Percentiles rank a stretch among this genome's conserved stretches.
Conservation (phyloP, 2,888 invertebrate species). For the Pheosia tremula region DNA sequence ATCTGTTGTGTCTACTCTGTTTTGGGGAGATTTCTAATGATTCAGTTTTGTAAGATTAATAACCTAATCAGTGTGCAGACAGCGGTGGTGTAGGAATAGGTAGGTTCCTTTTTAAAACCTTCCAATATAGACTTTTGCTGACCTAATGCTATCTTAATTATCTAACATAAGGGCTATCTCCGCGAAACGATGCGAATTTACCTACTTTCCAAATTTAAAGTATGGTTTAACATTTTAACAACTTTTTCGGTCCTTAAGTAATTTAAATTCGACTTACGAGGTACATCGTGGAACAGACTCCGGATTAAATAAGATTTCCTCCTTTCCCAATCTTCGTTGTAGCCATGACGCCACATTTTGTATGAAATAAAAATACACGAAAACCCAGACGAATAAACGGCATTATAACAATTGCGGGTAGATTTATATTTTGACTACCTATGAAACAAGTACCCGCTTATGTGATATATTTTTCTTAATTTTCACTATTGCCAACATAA, state of each 20-base stretch:
- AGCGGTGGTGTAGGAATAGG: too few relatives aligned
- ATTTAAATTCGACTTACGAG: conserved; percentile 30
- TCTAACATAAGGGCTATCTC: too few relatives aligned
- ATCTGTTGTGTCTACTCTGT: neutral
- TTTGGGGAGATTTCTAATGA: neutral
- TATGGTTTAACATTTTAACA: too few relatives aligned
- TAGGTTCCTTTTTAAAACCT: too few relatives aligned
- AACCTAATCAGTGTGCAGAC: too few relatives aligned
- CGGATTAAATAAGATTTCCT: conserved; percentile 36
- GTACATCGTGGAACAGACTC: conserved; percentile 41
- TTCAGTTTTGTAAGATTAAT: too few relatives aligned
- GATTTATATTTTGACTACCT: neutral
- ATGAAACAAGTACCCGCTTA: neutral
- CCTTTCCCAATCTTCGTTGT: conserved; percentile 42
- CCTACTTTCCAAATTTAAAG: too few relatives aligned
- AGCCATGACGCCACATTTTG: conserved; percentile 32
- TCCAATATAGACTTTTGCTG: too few relatives aligned
- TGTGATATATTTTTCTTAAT: neutral
- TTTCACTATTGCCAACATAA: neutral
- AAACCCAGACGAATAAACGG: too few relatives aligned
- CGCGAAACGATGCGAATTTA: too few relatives aligned
- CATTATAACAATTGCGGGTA: neutral
- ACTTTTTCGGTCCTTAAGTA: too few relatives aligned
- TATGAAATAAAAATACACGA: neutral
- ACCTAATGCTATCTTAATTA: too few relatives aligned